Evolutionary conservation across 1,140 invertebrate species (phyloP), one percentile per base, ranked within the genome.

Genomic region (Phortica variegata): DNA sequence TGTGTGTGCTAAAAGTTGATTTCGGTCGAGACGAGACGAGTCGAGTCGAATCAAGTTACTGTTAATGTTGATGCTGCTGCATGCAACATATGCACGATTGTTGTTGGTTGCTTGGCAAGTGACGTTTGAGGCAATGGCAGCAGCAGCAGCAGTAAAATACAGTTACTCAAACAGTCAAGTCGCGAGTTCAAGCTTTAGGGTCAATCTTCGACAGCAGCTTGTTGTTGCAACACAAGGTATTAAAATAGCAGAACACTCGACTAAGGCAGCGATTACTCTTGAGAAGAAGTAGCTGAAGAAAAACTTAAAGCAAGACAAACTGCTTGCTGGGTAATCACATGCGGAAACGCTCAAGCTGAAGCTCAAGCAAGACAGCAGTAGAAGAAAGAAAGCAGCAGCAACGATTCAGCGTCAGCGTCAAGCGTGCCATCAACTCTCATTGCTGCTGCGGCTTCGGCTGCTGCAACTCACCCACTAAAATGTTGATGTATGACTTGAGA

Each of bases 301-400:
- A 37, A 10, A 21, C 12, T 8, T 21, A 6, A 17, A 26, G 46
- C 44, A 46, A 65, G 55, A 65, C 61, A 66, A 65, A 65, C 61
- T 65, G 61, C 63, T 62, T 65, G 61, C 63, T 62, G 60, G 62
- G 63, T 66, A 66, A 66, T 66, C 65, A 61, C 63, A 68, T 68
- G 63, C 65, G 63, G 63, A n/a, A n/a, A n/a, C n/a, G n/a, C n/a
- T 45, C 60, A 54, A 68, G 52, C 60, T 68, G 51, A 63, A 68
- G 49, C 63, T 52, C 55, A 56, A 51, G 56, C 54, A 48, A 38
- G 49, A 49, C 61, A 56, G 49, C 55, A 52, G 17, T 52, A 51
- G 16, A 6, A 6, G 23, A 26, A 26, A 5, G 5, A 26, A 26
- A 26, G 5, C 23, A 10, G 10, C 5, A 5, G 5, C 5, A 26